Base-by-base conservation (phyloP, 1,140 invertebrate species). In the Lordiphosa clarofinis region DNA sequence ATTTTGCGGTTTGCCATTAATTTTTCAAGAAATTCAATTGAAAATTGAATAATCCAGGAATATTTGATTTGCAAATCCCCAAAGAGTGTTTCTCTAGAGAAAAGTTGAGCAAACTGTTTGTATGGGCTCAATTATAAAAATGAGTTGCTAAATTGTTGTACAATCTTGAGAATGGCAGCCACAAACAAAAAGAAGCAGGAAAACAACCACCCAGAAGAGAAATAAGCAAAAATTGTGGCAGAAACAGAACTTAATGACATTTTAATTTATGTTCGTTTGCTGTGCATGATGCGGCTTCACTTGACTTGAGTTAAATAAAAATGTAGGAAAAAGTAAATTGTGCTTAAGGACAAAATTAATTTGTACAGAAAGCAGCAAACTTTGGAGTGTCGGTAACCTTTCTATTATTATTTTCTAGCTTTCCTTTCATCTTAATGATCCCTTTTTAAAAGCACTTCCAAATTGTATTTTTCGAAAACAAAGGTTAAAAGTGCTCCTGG, bases 51-150 rank as follows among this genome's bases (percentile, higher is more conserved):
- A 11, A 50, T 24, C 4, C 21, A 24, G 6, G 21, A 24, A 24
- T 19, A 19, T 19, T 19, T 19, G 19, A 3, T 19, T 19, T 19
- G 19, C 19, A 24, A 37, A 12, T 24, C 15, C n/a, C 7, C n/a
- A n/a, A n/a, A 38, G 8, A 11, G n/a, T 37, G 19, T 50, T 44
- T 4, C 11, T 21, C 31, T 39, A 9, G 7, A 47, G 9, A 48
- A 53, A 59, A 54, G 24, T 56, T 12, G 10, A 44, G 54, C 15
- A 37, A 33, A 37, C 10, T n/a, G 28, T 56, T 56, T 47, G 21
- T 56, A 12, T 21, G 12, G 12, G 42, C 36, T 58, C 53, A 58
- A 67, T 67, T 58, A 67, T 58, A 67, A 58, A 67, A 58, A 66
- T 67, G 46, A 66, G 48, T 52, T 39, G 52, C 62, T 31, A 56